Evolutionary conservation across 2,888 invertebrate genomes (phyloP), one percentile per base, ranked within the genome.

Genomic region (Epistrophella euchroma): DNA sequence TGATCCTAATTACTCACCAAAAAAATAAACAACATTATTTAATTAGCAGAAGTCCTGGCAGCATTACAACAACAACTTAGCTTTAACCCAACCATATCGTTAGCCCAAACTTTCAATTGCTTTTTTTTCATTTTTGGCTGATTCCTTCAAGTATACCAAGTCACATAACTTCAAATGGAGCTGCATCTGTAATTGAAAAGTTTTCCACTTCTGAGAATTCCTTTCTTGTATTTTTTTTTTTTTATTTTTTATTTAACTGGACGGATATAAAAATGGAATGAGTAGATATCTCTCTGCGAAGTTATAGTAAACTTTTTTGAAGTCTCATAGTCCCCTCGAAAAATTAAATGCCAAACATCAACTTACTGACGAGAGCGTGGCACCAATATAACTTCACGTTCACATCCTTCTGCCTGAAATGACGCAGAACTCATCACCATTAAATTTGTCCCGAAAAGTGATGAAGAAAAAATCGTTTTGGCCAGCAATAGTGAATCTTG

Each of bases 141-240:
- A 55, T 58, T 86, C 73, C 64, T 82, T 28, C 70, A 32, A 32
- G 32, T 32, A 32, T 32, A 32, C 32, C 32, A 81, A 81, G 81
- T 81, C 85, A 78, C 86, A 78, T 82, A 78, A 86, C 86, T 86
- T 82, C 82, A 82, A 86, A 86, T 74, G 82, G 71, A 82, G 77
- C 55, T 86, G 82, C 86, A 86, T 86, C 82, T 82, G 82, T 86
- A 86, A 86, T 86, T 86, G 86, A 86, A 86, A 86, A 86, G 70
- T 86, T 86, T 82, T 78, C 64, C 79, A 79, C 81, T 76, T 77
- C 37, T 52, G 68, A 50, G 68, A 68, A 25, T 68, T 68, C 68
- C 11, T 52, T 68, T 70, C 22, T 17, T 68, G 11, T 17, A 3
- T 40, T 17, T 2, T 17, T 55, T 6, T 43, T 71, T 55, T 25